Conservation (phyloP, 2,888 invertebrate genomes). For the Entomobrya proxima region DNA sequence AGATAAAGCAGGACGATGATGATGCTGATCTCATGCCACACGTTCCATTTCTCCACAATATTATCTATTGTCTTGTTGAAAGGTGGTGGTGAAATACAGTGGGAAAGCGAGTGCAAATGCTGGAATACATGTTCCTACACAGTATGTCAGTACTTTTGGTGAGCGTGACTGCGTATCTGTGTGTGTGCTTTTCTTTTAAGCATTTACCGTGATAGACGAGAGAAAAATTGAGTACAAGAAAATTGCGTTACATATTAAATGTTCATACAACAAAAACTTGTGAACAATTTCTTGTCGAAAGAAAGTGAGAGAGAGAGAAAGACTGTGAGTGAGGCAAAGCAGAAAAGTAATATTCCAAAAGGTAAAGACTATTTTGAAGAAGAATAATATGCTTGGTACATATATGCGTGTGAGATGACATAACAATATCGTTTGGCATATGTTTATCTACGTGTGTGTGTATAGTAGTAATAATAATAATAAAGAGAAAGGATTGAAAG, state of each 20-base stretch:
- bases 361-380: neutral
- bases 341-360: conserved; percentile 13
- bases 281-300: conserved; percentile 12
- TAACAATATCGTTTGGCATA: neutral
- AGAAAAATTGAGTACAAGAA: conserved; percentile 9
- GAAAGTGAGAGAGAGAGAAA: too few relatives aligned
- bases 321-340: neutral
- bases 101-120: neutral
- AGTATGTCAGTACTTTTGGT: neutral
- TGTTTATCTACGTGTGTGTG: neutral
- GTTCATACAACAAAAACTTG: neutral
- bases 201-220: neutral
- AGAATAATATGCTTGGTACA: neutral
- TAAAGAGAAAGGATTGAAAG: conserved; percentile 38
- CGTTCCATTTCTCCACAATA: neutral
- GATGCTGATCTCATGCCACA: conserved; percentile 19
- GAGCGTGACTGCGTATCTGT: neutral
- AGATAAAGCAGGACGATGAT: neutral
- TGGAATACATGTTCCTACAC: neutral
- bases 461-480: conserved; percentile 21
- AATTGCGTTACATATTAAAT: conserved; percentile 36
- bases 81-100: neutral
- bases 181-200: neutral
- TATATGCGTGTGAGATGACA: neutral
- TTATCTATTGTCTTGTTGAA: neutral